phyloP scores from a whole-genome alignment of 2,888 invertebrate species.

The Lymantria dispar region DNA sequence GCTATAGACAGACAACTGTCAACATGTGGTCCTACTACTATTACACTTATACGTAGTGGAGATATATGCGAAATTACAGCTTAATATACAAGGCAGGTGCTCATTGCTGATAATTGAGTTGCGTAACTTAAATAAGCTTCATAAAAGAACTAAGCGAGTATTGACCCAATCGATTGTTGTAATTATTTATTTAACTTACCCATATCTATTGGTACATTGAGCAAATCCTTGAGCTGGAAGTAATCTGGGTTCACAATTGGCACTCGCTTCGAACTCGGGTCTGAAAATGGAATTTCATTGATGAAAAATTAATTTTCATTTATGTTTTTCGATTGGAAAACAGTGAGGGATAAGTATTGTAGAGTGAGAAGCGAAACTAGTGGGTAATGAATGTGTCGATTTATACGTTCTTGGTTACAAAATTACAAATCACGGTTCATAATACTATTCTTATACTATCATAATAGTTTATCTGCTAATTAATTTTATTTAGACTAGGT shows the following conservation, averaged over 20 bases:
- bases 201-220: constrained; percentile 34
- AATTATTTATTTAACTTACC: constrained; percentile 15
- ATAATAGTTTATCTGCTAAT: too few species aligned
- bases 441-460: neutral
- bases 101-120: too few species aligned
- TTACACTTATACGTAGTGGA: too few species aligned
- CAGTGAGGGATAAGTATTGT: neutral
- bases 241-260: constrained; percentile 8
- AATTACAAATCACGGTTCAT: neutral
- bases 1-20: too few species aligned
- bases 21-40: too few species aligned
- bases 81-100: too few species aligned
- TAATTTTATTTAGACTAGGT: too few species aligned
- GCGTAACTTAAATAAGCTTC: too few species aligned
- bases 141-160: neutral
- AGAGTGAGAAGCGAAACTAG: neutral
- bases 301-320: constrained; percentile 5
- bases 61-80: too few species aligned
- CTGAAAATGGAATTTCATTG: constrained; percentile 15
- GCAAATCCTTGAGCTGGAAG: constrained; percentile 19
- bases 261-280: constrained; percentile 6
- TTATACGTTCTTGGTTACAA: neutral
- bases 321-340: constrained; percentile 6
- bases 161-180: neutral
- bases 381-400: too few species aligned